Percentiles rank a stretch among this genome's conserved stretches.
Conservation (phyloP, 1,140 invertebrate genomes). For the Drosophila pseudoobscura region DNA sequence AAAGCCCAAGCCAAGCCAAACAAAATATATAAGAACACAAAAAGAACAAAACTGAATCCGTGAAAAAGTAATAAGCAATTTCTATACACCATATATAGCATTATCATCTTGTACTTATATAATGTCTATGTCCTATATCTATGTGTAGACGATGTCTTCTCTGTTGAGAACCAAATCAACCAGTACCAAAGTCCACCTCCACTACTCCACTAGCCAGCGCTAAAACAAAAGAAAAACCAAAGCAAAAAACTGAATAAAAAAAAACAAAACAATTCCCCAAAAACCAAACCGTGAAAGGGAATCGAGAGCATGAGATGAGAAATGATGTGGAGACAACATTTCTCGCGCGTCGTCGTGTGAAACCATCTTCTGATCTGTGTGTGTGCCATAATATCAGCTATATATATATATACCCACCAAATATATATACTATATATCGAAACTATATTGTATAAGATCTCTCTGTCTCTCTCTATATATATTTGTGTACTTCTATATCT, state of each 20-base stretch:
- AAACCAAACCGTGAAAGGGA: conserved; percentile 46
- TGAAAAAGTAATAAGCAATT: conserved; percentile 69
- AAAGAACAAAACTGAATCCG: conserved; percentile 25
- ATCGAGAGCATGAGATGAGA: conserved; percentile 48
- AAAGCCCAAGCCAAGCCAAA: conserved; percentile 37
- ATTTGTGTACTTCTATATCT: conserved; percentile 4
- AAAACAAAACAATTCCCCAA: conserved; percentile 45
- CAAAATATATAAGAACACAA: conserved; percentile 44
- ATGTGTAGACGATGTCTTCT: conserved; percentile 56
- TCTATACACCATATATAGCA: conserved; percentile 37
- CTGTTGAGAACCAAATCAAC: conserved; percentile 60
- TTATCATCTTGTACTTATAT: conserved; percentile 57
- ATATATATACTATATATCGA: conserved; percentile 25
- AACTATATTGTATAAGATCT: conserved; percentile 32
- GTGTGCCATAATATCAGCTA: conserved; percentile 33
- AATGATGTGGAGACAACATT: conserved; percentile 73
- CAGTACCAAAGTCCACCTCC: conserved; percentile 34
- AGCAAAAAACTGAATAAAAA: too few relatives aligned
- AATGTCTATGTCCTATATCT: conserved; percentile 67
- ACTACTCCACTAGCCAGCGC: conserved; percentile 70
- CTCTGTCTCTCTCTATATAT: conserved; percentile 6
- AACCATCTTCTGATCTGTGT: conserved; percentile 46
- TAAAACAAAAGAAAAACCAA: conserved; percentile 3
- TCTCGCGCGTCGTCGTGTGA: conserved; percentile 57
- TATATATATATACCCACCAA: conserved; percentile 8